Conservation (phyloP, 2,797 vertebrate species). For the Silurus lanzhouensis region DNA sequence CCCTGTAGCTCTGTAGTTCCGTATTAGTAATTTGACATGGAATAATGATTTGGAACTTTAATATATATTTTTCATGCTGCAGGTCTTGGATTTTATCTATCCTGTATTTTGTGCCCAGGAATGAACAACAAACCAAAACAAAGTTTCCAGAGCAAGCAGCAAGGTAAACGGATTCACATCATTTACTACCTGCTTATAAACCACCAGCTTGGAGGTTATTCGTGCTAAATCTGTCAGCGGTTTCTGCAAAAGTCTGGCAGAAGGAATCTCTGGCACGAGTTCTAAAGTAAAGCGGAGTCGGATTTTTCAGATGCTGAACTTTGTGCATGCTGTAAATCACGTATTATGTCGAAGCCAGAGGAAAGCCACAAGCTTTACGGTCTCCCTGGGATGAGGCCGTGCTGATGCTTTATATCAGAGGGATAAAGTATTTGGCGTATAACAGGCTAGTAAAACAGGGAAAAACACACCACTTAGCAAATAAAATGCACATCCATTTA, state of each 20-base stretch:
- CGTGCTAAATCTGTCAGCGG: slow-evolving; percentile 30
- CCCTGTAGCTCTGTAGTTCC: not conserved
- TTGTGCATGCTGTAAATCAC: slow-evolving; percentile 53
- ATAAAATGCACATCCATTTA: slow-evolving; percentile 65
- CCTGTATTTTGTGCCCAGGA: slow-evolving; percentile 5
- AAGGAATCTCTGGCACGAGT: slow-evolving; percentile 40
- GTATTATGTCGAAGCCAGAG: slow-evolving; percentile 53
- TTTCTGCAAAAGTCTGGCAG: slow-evolving; percentile 34
- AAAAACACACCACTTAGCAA: slow-evolving; percentile 65
- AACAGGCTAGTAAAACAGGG: slow-evolving; percentile 63
- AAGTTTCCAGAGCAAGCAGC: slow-evolving; percentile 38
- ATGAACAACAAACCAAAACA: slow-evolving; percentile 19
- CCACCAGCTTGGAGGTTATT: slow-evolving; percentile 34
- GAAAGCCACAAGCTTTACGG: slow-evolving; percentile 57
- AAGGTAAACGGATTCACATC: slow-evolving; percentile 38
- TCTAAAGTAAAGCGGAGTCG: slow-evolving; percentile 29
- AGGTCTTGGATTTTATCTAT: not conserved
- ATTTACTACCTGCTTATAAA: slow-evolving; percentile 44
- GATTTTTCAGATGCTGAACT: slow-evolving; percentile 49
- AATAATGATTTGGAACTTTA: slow-evolving; percentile 12
- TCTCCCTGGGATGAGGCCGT: slow-evolving; percentile 54
- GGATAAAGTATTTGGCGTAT: slow-evolving; percentile 64
- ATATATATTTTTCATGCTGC: slow-evolving; percentile 27
- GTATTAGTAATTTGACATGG: not conserved
- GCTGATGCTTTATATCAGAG: slow-evolving; percentile 62